These are phyloP conservation scores for Sylvia atricapilla DNA, from an alignment of 2,113 vertebrate genomes.

Conservation along the genomic window DNA sequence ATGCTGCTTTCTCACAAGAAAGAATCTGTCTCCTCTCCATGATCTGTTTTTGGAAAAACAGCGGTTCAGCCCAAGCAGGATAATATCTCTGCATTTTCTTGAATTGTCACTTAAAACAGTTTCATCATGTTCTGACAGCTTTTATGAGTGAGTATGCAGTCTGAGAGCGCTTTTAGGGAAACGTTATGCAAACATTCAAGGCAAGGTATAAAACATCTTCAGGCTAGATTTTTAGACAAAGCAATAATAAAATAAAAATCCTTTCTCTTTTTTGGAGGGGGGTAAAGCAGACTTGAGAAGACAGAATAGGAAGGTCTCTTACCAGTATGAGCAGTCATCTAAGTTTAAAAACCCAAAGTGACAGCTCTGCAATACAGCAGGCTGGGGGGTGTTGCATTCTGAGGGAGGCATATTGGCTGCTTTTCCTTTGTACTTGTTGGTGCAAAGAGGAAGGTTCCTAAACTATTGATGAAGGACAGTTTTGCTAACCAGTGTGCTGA, in stretches of 20 bases:
- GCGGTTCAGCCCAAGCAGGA: not conserved
- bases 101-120: not conserved
- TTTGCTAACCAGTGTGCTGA: not conserved
- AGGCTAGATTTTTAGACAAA: not conserved
- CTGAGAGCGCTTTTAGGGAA: not conserved
- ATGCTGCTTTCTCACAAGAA: not conserved
- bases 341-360: not conserved
- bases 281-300: not conserved
- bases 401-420: not conserved
- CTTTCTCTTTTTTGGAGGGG: rapidly evolving
- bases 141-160: not conserved
- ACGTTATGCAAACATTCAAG: not conserved
- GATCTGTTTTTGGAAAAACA: not conserved
- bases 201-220: not conserved
- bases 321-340: not conserved
- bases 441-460: not conserved
- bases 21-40: not conserved
- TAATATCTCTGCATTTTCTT: not conserved
- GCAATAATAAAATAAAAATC: rapidly evolving
- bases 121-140: not conserved
- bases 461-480: not conserved
- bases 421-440: not conserved
- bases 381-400: not conserved
- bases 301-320: not conserved
- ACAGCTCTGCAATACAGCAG: not conserved